phyloP scores from a whole-genome alignment of 1,140 invertebrate species.

The Apocrypta bakeri region DNA sequence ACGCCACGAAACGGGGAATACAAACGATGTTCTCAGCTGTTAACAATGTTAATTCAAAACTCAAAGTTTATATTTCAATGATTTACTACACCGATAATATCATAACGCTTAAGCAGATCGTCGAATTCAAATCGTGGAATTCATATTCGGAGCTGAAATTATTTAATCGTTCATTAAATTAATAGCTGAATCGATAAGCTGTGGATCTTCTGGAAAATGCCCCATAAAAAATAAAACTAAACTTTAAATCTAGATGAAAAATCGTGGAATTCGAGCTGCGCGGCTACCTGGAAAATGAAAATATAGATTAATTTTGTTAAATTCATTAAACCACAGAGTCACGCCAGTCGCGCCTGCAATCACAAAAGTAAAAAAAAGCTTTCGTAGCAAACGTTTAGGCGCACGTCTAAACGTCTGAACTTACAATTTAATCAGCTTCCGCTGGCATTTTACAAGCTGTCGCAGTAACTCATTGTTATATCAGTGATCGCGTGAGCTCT shows the following conservation, averaged over 20 bases:
- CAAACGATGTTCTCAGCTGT: background rate
- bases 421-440: constrained; percentile 19
- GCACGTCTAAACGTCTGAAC: background rate
- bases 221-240: too few species aligned
- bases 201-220: background rate
- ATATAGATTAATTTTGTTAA: background rate
- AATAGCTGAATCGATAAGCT: background rate
- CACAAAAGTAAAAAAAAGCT: background rate
- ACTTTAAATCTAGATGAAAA: background rate
- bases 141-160: background rate
- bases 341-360: background rate
- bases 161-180: background rate
- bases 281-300: background rate
- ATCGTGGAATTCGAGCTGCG: background rate
- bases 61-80: background rate
- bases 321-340: too few species aligned
- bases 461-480: background rate
- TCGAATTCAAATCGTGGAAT: background rate
- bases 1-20: background rate
- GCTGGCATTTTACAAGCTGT: background rate
- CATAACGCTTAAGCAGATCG: background rate
- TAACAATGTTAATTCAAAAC: background rate
- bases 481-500: constrained; percentile 29
- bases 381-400: too few species aligned
- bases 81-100: background rate